phyloP scores from a whole-genome alignment of 1,140 invertebrate genomes.

The Hylyphantes graminicola region DNA sequence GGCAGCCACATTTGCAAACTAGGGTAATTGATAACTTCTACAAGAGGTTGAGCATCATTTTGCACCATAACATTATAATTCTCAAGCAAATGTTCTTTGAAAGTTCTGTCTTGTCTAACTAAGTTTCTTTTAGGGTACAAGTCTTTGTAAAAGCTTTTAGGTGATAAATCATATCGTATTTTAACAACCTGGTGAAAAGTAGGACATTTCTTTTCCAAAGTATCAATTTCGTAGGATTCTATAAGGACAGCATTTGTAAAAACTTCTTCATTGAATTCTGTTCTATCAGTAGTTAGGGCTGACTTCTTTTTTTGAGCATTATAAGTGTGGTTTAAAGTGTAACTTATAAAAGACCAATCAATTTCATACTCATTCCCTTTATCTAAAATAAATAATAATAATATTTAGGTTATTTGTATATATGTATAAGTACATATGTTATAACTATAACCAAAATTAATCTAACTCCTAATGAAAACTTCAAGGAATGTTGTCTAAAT shows the following conservation, averaged over 20 bases:
- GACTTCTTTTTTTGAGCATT: background rate
- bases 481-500: no score
- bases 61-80: conserved; percentile 94
- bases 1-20: conserved; percentile 33
- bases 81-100: conserved; percentile 91
- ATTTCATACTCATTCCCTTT: conserved; percentile 65
- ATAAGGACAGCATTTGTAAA: conserved; percentile 96
- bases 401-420: no score
- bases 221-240: conserved; percentile 81
- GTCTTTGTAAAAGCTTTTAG: conserved; percentile 83
- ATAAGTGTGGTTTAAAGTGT: conserved; percentile 70
- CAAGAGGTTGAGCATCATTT: conserved; percentile 86
- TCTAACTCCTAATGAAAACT: no score
- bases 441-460: no score
- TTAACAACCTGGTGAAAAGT: conserved; percentile 92
- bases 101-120: conserved; percentile 72
- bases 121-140: no score
- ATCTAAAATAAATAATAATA: conserved; percentile 67
- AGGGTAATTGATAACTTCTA: conserved; percentile 76
- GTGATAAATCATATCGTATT: conserved; percentile 88
- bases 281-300: conserved; percentile 68
- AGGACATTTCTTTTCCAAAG: conserved; percentile 95
- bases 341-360: conserved; percentile 84
- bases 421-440: no score
- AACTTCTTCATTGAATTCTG: conserved; percentile 78